Evolutionary conservation across 2,113 vertebrate species (phyloP).

Genomic region (Nettapus auritus): DNA sequence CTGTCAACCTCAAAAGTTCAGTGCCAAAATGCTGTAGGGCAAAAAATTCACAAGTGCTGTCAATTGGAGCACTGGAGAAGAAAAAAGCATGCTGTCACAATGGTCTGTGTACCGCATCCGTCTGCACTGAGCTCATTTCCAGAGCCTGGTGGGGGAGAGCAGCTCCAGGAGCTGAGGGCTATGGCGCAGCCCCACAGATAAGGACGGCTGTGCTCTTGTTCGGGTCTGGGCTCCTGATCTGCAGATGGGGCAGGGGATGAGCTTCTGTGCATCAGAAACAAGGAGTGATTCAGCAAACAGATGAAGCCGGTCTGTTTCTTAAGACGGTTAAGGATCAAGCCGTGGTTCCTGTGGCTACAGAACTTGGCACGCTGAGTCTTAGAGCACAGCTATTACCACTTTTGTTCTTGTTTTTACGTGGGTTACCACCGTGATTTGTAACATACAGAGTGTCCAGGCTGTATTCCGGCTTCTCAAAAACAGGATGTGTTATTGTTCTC

Average conservation of each 20-base stretch:
- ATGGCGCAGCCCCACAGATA: background rate
- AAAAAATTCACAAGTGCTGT: background rate
- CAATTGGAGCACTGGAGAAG: background rate
- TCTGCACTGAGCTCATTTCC: fast-evolving
- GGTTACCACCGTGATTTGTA: background rate
- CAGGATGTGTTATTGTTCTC: constrained; percentile 66
- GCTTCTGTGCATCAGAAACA: background rate
- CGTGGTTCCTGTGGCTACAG: background rate
- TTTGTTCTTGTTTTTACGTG: background rate
- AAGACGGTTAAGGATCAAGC: fast-evolving
- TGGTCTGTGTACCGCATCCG: fast-evolving
- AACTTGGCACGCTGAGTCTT: background rate
- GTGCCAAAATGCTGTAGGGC: background rate
- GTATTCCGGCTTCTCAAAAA: constrained; percentile 52
- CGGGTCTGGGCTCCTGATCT: background rate
- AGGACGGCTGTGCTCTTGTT: background rate
- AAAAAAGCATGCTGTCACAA: fast-evolving
- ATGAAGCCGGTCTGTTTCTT: background rate
- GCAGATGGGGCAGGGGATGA: fast-evolving
- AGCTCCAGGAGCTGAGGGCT: background rate
- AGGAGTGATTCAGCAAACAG: background rate
- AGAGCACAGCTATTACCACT: background rate
- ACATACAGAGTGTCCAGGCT: constrained; percentile 49
- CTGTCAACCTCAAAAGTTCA: background rate
- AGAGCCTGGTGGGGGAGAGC: too few species aligned